These are phyloP conservation scores for Sorex araneus DNA, from an alignment of 2,113 vertebrate genomes.

Conservation along the genomic window DNA sequence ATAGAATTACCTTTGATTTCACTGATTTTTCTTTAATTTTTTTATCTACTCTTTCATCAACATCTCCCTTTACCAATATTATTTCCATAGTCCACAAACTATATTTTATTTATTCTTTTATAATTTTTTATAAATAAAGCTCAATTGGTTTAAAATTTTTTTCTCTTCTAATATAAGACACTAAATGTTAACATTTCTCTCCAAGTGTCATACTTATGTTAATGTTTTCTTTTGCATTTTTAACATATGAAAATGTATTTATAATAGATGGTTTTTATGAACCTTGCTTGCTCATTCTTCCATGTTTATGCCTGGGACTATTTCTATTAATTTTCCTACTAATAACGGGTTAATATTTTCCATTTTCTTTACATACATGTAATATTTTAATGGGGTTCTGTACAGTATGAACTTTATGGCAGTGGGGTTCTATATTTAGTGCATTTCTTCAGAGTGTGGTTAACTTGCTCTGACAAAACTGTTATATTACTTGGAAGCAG, in stretches of 20 bases:
- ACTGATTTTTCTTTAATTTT: not conserved
- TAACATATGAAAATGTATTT: not conserved
- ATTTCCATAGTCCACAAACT: not conserved
- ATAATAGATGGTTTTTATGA: slow-evolving; percentile 25
- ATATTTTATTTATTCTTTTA: not conserved
- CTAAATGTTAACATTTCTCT: not conserved
- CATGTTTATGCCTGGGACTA: slow-evolving; percentile 43
- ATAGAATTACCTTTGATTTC: not conserved
- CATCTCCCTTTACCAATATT: slow-evolving; percentile 11
- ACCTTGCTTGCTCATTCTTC: not conserved
- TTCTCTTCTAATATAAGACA: slow-evolving; percentile 41
- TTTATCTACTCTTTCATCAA: not conserved
- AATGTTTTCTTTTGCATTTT: not conserved
- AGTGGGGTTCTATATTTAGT: slow-evolving; percentile 19
- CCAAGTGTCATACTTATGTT: not conserved
- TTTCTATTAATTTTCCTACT: slow-evolving; percentile 47
- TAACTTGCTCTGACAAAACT: not conserved
- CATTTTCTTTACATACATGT: not conserved
- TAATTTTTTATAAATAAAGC: slow-evolving; percentile 39
- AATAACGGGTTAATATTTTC: slow-evolving; percentile 4
- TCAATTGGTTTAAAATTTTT: not conserved
- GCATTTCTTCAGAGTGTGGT: slow-evolving; percentile 31
- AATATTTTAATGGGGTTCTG: slow-evolving; percentile 33
- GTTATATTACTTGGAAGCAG: not conserved
- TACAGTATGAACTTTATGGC: slow-evolving; percentile 36